phyloP scores from a whole-genome alignment of 2,113 vertebrate species.

The Solea senegalensis region DNA sequence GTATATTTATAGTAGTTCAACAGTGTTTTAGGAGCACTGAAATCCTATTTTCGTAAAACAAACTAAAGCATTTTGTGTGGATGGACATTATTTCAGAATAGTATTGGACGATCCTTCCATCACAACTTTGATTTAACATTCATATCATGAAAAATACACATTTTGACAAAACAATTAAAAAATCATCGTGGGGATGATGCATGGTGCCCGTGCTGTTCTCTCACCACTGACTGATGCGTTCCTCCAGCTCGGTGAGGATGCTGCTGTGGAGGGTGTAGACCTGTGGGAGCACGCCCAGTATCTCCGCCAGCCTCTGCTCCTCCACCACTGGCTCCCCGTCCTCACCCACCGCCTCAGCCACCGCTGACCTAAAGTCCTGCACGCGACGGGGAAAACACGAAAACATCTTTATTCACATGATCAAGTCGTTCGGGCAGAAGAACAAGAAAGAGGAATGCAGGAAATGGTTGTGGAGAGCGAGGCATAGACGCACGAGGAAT shows the following conservation, averaged over 20 bases:
- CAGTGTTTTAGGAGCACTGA: too few species aligned
- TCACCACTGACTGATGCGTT: constrained; percentile 89
- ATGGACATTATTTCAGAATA: too few species aligned
- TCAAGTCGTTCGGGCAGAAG: background rate
- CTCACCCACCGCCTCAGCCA: constrained; percentile 77
- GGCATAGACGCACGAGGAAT: constrained; percentile 53
- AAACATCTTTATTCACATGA: constrained; percentile 3
- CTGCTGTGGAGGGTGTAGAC: constrained; percentile 88
- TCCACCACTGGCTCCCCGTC: constrained; percentile 80
- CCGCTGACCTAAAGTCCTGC: constrained; percentile 88
- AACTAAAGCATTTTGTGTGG: too few species aligned
- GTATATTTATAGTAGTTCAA: too few species aligned
- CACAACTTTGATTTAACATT: too few species aligned
- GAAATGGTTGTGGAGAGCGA: constrained; percentile 16
- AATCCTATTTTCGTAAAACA: too few species aligned
- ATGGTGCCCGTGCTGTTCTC: background rate
- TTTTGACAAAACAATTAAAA: too few species aligned
- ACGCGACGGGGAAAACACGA: constrained; percentile 15
- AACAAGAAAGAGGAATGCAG: constrained; percentile 15
- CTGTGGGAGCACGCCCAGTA: constrained; percentile 86
- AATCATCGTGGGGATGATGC: too few species aligned
- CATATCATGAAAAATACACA: too few species aligned
- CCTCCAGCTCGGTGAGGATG: constrained; percentile 87
- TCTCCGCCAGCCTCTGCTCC: constrained; percentile 83
- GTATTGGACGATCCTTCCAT: too few species aligned